Conservation (phyloP, 2,113 vertebrate species). For the Scalopus aquaticus region DNA sequence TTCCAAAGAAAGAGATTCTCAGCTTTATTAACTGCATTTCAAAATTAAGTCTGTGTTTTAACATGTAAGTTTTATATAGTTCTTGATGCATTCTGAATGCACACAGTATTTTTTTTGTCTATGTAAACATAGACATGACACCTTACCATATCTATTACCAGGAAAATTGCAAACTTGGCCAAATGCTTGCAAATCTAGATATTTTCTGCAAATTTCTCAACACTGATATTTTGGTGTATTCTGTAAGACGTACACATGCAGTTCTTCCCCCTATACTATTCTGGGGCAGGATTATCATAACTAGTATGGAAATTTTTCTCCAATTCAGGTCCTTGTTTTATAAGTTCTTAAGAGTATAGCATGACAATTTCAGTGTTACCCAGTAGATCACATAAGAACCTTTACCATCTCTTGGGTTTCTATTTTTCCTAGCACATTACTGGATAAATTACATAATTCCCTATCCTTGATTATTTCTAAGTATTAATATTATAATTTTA, state of each 20-base stretch:
- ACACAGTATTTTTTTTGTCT: neutral
- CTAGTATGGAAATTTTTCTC: neutral
- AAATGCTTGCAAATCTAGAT: slow-evolving; percentile 4
- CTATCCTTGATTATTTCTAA: neutral
- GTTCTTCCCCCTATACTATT: neutral
- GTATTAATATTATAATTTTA: neutral
- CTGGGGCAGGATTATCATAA: neutral
- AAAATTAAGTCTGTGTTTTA: slow-evolving; percentile 43
- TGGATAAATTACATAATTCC: neutral
- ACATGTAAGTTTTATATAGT: slow-evolving; percentile 26
- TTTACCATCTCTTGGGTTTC: neutral
- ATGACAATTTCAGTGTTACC: neutral
- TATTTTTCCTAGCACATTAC: neutral
- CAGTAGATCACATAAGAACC: neutral
- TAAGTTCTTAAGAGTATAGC: neutral
- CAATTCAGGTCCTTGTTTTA: neutral
- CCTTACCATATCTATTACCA: no score
- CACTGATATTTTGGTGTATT: neutral
- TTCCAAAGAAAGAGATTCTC: slow-evolving; percentile 31
- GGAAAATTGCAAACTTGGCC: neutral
- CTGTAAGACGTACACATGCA: neutral
- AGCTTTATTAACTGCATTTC: slow-evolving; percentile 44
- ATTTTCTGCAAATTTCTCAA: slow-evolving; percentile 26
- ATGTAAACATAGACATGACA: neutral
- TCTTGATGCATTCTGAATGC: neutral